These are phyloP conservation scores for Eilema depressum DNA, from an alignment of 2,888 invertebrate species.

Conservation along the genomic window DNA sequence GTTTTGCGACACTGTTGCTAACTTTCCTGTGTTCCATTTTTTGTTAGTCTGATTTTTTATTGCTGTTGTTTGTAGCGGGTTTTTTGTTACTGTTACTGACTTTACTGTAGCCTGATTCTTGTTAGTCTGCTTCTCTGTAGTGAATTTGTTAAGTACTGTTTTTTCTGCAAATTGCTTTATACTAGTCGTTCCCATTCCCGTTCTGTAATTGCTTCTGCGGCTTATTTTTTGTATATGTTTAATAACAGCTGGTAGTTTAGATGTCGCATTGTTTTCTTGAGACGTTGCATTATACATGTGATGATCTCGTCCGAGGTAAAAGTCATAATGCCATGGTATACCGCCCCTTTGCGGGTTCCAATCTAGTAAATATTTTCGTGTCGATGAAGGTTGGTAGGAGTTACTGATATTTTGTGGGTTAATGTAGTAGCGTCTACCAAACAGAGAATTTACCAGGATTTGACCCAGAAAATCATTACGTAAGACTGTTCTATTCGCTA, in stretches of 20 bases:
- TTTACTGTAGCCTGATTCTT: background rate
- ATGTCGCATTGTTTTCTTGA: background rate
- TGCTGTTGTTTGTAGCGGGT: background rate
- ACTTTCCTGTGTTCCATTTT: background rate
- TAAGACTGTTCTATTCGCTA: background rate
- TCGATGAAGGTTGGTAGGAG: background rate
- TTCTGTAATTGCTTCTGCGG: fast-evolving
- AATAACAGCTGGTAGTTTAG: background rate
- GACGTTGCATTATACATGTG: background rate
- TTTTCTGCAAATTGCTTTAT: background rate
- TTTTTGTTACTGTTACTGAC: background rate
- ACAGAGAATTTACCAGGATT: background rate
- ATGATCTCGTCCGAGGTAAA: background rate
- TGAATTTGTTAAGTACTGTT: background rate
- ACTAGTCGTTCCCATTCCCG: background rate
- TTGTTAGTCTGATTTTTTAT: background rate
- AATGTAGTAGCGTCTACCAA: background rate
- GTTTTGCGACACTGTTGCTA: background rate
- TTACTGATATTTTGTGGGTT: background rate
- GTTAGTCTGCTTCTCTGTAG: background rate
- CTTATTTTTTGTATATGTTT: background rate
- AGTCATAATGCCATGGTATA: background rate
- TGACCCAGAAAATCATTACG: background rate
- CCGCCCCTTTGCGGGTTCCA: background rate
- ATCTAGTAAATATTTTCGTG: background rate